Base-by-base conservation (phyloP, 2,113 vertebrate genomes). In the Platycercus adscitus region DNA sequence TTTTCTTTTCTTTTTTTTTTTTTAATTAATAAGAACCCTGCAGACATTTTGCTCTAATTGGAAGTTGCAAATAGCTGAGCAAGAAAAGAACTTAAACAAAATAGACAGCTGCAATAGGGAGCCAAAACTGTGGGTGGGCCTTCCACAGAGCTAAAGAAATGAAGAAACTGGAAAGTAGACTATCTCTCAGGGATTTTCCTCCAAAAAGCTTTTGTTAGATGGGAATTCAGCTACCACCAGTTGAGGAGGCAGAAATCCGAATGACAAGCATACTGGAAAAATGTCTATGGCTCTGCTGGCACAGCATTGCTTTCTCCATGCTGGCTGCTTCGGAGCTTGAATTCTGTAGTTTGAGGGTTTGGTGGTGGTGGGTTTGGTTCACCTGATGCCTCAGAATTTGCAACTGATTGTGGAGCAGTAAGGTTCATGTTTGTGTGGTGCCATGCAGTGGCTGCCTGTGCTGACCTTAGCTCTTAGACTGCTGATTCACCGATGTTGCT, bases 81-180 rank as follows among this genome's bases (percentile, higher is more conserved):
- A 81, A 86, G 81, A 82, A 80, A 87, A 82, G 6, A 93, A 50
- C 24, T 86, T 58, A 56, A 81, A 69, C 31, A 83, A 68, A 86
- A 86, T 52, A 86, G 71, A 70, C 28, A 73, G 29, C 64, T 81
- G 52, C 58, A 86, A 25, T 20, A 63, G 31, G 52, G 65, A 87
- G 78, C 81, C 77, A 87, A 83, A 81, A 81, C 77, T 86, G 77
- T 76, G 86, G 65, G 81, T 84, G 86, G 50, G 89, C 89, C 69
- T 95, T 93, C 33, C 41, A 88, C 60, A 70, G 23, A 95, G 21
- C 63, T 91, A 41, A 85, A 89, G 73, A 84, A 86, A 82, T 87
- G 5, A 69, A 82, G 83, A 78, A 85, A 53, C 26, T 10, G 26
- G 19, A 60, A 92, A 85, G 29, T 52, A 61, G 49, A 14, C 13